Conservation (phyloP, 2,113 vertebrate species). For the Grammomys dolichurus region DNA sequence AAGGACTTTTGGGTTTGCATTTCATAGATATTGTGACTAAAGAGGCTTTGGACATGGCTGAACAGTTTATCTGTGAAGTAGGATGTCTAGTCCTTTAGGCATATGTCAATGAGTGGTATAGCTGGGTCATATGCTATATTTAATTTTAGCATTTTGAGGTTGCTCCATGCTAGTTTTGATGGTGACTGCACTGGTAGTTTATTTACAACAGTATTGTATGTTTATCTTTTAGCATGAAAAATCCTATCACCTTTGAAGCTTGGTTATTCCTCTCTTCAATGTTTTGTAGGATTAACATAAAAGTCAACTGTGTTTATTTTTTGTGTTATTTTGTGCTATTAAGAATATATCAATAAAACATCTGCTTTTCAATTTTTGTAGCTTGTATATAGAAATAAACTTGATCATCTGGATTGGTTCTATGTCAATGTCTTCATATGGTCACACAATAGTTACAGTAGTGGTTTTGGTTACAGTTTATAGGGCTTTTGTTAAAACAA, state of each 20-base stretch:
- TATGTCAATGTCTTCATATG: not conserved
- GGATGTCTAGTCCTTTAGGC: not conserved
- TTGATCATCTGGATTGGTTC: not conserved
- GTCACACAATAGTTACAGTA: not conserved
- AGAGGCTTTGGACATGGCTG: not conserved
- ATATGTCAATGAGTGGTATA: not conserved
- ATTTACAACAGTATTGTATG: not conserved
- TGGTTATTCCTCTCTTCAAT: slow-evolving; percentile 15
- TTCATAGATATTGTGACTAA: not conserved
- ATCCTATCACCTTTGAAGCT: not conserved
- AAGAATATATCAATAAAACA: slow-evolving; percentile 12
- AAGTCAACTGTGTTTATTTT: not conserved
- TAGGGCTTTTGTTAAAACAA: not conserved
- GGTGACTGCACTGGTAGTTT: not conserved
- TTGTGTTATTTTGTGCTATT: not conserved
- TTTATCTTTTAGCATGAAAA: not conserved
- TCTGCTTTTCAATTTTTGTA: not conserved
- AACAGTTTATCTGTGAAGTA: not conserved
- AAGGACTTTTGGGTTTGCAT: not conserved
- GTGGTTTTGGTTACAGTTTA: not conserved
- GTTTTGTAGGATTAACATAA: not conserved
- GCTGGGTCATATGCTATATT: not conserved
- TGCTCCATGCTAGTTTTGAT: not conserved
- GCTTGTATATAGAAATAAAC: not conserved
- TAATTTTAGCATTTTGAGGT: not conserved